Conservation (phyloP, 2,888 invertebrate species). For the Schizaphis graminum region DNA sequence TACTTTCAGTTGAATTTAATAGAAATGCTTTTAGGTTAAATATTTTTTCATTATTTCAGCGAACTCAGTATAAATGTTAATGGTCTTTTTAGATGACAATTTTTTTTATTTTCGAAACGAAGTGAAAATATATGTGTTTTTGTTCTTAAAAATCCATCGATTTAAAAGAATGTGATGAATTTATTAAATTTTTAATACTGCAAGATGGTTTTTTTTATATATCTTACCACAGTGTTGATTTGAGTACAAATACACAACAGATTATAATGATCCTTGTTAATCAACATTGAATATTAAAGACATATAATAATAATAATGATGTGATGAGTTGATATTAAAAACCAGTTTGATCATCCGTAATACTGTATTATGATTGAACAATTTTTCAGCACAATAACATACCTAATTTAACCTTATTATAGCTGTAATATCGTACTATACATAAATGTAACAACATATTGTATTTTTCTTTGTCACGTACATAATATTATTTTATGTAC, state of each 20-base stretch:
- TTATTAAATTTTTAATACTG: neutral
- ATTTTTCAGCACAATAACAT: too few relatives aligned
- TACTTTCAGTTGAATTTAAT: neutral
- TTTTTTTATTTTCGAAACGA: neutral
- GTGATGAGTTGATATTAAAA: neutral
- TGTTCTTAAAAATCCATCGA: neutral
- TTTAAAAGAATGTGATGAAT: conserved; percentile 10
- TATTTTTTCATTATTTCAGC: neutral
- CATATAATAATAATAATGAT: neutral
- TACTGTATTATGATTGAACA: neutral
- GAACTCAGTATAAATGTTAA: conserved; percentile 6
- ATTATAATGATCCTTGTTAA: neutral
- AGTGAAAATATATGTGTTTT: neutral
- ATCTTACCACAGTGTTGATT: neutral
- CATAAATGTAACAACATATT: neutral
- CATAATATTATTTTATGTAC: too few relatives aligned
- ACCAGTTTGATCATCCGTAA: too few relatives aligned
- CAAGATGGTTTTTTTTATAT: neutral
- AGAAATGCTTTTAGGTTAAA: neutral
- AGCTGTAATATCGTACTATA: too few relatives aligned
- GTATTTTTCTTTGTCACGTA: neutral
- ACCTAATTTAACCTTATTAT: too few relatives aligned
- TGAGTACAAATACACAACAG: neutral
- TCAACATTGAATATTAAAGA: neutral
- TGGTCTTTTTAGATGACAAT: neutral